Base-by-base conservation (phyloP, 2,888 invertebrate species). In the Meta bourneti region DNA sequence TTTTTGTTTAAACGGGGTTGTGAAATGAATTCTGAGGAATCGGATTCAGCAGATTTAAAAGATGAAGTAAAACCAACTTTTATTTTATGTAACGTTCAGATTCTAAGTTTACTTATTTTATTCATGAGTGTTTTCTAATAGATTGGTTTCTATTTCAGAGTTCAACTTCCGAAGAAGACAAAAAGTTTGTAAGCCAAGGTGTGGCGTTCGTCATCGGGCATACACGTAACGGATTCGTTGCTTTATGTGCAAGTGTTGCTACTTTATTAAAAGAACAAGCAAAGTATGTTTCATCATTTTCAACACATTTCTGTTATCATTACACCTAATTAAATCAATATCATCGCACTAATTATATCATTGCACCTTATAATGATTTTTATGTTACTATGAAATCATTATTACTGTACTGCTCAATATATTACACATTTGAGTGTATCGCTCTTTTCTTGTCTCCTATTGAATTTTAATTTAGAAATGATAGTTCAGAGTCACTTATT, bases 181-280 rank as follows among this genome's bases (percentile, higher is more conserved):
- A 88, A 72, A 91, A 88, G 19, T 91, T 83, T 72, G 91, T 87
- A 0, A 91, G 87, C 48, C 82, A 88, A 78, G 91, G 87, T 19
- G 91, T 91, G 48, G 82, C 82, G 51, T 91, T 91, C 78, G 87
- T 91, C 2, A 91, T 91, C 9, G 91, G 91, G 48, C 91, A 91
- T 74, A 86, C 87, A 7, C 87, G 91, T 6, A 91, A 83, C 69
- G 91, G 91, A 6, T 87, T 88, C 72, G 91, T 91, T 49, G 49
- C 91, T 7, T 49, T 91, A 7, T 91, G 91, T 74, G 91, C 91
- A 8, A 79, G 91, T 83, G 78, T 91, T 20, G 91, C 91, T 49
- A 83, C 87, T 1, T 70, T 91, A 20, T 48, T 91, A 11, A 91
- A 87, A 51, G 91, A 91, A n/a, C 81, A 91, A 77, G 87, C 87